Evolutionary conservation across 1,140 invertebrate genomes (phyloP), one percentile per base, ranked within the genome.

Genomic region (Globodera rostochiensis): DNA sequence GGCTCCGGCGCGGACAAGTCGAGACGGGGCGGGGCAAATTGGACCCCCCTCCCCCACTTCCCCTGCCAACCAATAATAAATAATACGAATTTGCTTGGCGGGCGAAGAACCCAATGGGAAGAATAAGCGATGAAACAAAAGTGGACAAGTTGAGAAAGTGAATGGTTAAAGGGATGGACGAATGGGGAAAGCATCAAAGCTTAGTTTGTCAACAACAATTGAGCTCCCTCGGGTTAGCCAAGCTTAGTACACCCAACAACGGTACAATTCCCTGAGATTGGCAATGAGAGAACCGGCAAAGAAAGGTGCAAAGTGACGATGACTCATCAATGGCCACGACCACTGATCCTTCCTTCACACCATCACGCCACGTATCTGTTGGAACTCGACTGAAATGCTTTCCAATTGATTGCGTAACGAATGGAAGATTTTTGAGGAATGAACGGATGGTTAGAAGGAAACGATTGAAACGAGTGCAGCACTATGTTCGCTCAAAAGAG

Each of bases 251-350:
- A 47, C n/a, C 45, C 64, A 78, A 78, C 76, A 76, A 76, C 50
- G 60, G 66, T 78, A 78, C 76, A 70, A 70, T 78, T 25, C 76
- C 76, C 76, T 78, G 76, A 78, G 76, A 19, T 69, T 64, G 21
- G 70, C 36, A 64, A 77, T 45, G 19, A 78, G 25, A 78, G 46
- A 78, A 78, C 76, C 76, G 76, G 76, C 66, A 69, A 78, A 64
- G 36, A 77, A 77, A 60, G 46, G 64, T 50, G 64, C 46, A n/a
- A 69, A 25, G 25, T 25, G 25, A 25, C 25, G 25, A 25, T 69
- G 15, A n/a, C 7, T 36, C n/a, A 36, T 69, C n/a, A 69, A 15
- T 69, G 66, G 66, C 15, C n/a, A 69, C n/a, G 66, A 36, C 7
- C 7, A 15, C 7, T 69, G 7, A 69, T 9, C n/a, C n/a, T 50